Percentiles rank a stretch among this genome's conserved stretches.
phyloP scores from a whole-genome alignment of 2,888 invertebrate genomes.

The Holacanthella duospinosa region DNA sequence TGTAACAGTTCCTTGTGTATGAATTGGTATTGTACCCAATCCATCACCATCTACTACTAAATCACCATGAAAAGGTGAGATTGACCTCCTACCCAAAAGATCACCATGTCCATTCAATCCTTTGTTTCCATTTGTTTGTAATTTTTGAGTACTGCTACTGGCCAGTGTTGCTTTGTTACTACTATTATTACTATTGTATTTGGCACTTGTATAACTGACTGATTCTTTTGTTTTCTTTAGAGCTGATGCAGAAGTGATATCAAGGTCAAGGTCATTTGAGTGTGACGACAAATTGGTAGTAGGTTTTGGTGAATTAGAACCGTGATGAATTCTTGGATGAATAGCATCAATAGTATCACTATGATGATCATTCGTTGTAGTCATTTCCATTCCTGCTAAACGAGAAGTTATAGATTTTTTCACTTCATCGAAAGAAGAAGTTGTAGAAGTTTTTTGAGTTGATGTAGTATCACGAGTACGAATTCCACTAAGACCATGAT shows the following conservation, averaged over 20 bases:
- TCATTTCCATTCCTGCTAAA: slow-evolving; percentile 4
- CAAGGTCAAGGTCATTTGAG: background rate
- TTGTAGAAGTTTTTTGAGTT: slow-evolving; percentile 16
- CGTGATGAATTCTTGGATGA: slow-evolving; percentile 30
- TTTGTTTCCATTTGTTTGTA: background rate
- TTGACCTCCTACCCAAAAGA: slow-evolving; percentile 2
- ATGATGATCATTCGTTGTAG: slow-evolving; percentile 5
- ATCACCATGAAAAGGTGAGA: slow-evolving; percentile 42
- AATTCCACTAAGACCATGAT: slow-evolving; percentile 9
- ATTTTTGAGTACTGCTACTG: slow-evolving; percentile 21
- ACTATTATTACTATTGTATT: slow-evolving; percentile 12
- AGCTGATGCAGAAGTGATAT: slow-evolving; percentile 22
- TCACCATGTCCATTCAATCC: slow-evolving; percentile 18
- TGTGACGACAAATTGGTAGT: no score
- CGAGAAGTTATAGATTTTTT: background rate
- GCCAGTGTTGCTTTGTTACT: slow-evolving; percentile 10
- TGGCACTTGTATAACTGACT: slow-evolving; percentile 25
- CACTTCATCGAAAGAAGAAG: background rate
- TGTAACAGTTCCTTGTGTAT: slow-evolving; percentile 50
- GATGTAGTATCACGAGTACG: slow-evolving; percentile 16
- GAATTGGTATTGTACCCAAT: slow-evolving; percentile 51
- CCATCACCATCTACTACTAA: slow-evolving; percentile 53
- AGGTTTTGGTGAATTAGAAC: background rate
- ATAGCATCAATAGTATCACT: slow-evolving; percentile 35
- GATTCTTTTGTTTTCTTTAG: slow-evolving; percentile 11